Evolutionary conservation across 2,113 vertebrate species (phyloP), one percentile per base, ranked within the genome.

Genomic region (Nycticryphes semicollaris): DNA sequence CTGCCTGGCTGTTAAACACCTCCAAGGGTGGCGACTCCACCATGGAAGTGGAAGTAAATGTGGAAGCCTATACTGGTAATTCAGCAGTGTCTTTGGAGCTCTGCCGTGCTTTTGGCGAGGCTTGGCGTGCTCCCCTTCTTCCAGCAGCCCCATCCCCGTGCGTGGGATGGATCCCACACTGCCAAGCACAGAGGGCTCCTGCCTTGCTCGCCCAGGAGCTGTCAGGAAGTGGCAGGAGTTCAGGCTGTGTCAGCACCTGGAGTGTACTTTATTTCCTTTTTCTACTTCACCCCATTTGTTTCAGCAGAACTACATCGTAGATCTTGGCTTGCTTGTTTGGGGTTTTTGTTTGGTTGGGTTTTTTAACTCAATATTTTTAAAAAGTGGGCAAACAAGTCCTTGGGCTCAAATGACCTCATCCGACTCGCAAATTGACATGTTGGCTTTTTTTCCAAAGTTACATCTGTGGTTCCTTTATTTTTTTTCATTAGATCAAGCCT

Each of bases 401-500:
- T 12, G 3, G 72, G 62, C 48, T 68, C 62, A 31, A 7, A 27
- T 69, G 77, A 85, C 81, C 94, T 96, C 18, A 13, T 12, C 43
- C 84, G 84, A 60, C 93, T 82, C 60, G 56, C 10, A 62, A 78
- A 69, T 72, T 11, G 28, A 28, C 16, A 0, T 15, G 18, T 92
- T 87, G 53, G 10, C 10, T 82, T 84, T 69, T 24, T 50, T 92
- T 56, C 57, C 62, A 43, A n/a, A 57, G 45, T 72, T 84, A 2
- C 23, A 53, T 48, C 82, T 76, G 82, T 14, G 21, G 27, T 63
- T 63, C 6, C 51, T 84, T 95, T 80, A 3, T 47, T 48, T 70
- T 25, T 64, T 48, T 57, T 51, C n/a, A 62, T 48, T 94, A 99
- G 99, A 99, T 97, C 99, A 99, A 79, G 99, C 99, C 20, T 99